Evolutionary conservation across 1,140 invertebrate species (phyloP).

Genomic region (Propsilocerus akamusi): DNA sequence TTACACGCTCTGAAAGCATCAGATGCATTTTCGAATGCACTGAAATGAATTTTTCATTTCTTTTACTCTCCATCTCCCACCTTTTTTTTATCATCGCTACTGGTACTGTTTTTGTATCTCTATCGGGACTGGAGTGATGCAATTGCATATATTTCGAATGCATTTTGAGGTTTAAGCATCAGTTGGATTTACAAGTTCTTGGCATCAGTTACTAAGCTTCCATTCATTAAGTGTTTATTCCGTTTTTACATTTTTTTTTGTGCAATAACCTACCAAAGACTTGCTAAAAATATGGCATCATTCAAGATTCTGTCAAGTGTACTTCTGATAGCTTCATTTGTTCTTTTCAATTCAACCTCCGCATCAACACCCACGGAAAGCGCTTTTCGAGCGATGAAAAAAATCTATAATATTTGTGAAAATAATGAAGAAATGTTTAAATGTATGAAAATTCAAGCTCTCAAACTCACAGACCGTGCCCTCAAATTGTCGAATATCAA

Average conservation of each 20-base stretch:
- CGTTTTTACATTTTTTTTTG: no score
- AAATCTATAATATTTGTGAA: slow-evolving; percentile 38
- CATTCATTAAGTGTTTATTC: no score
- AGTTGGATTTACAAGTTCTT: neutral
- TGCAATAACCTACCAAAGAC: no score
- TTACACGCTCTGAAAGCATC: slow-evolving; percentile 1
- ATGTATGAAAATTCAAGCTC: slow-evolving; percentile 44
- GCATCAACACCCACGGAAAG: slow-evolving; percentile 6
- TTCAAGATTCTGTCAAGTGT: neutral
- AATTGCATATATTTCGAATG: neutral
- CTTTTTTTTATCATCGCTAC: neutral
- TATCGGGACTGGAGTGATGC: no score
- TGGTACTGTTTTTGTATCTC: neutral
- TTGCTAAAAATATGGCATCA: neutral
- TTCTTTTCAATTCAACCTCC: neutral
- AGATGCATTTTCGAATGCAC: slow-evolving; percentile 1
- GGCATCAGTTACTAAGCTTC: neutral
- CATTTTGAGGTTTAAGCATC: neutral
- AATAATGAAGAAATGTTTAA: slow-evolving; percentile 36
- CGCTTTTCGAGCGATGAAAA: slow-evolving; percentile 23
- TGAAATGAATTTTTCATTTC: neutral
- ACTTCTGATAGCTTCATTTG: neutral
- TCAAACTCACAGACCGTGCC: slow-evolving; percentile 39
- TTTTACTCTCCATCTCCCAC: neutral
- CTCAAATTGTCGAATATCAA: slow-evolving; percentile 37